Evolutionary conservation across 2,797 vertebrate species (phyloP).

Genomic region (Toxotes lorentzi): DNA sequence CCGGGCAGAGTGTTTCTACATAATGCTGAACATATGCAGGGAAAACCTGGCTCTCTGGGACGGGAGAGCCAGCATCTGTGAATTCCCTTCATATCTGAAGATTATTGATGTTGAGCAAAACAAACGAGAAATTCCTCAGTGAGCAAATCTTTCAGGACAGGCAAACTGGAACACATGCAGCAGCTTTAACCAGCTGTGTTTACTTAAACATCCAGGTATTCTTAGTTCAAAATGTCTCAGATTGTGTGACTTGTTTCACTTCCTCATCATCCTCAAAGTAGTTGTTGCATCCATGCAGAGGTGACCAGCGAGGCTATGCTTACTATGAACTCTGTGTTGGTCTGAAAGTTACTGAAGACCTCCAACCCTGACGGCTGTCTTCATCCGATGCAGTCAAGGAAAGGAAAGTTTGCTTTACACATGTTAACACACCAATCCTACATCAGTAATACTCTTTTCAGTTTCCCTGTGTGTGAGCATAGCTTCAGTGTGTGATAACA

Average conservation of each 20-base stretch:
- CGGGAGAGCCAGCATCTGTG: neutral
- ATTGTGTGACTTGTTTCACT: neutral
- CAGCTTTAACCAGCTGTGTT: constrained; percentile 4
- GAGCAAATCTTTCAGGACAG: constrained; percentile 14
- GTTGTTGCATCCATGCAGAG: constrained; percentile 67
- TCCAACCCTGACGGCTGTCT: constrained; percentile 61
- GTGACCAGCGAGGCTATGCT: constrained; percentile 60
- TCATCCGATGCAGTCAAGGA: constrained; percentile 75
- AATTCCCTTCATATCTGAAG: constrained; percentile 23
- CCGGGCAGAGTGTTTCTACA: neutral
- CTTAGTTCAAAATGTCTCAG: neutral
- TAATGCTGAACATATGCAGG: constrained; percentile 39
- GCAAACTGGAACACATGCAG: constrained; percentile 57
- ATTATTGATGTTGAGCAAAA: neutral
- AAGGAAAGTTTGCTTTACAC: constrained; percentile 70
- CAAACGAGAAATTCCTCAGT: neutral
- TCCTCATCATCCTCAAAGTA: constrained; percentile 23
- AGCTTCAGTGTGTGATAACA: neutral
- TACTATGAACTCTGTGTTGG: constrained; percentile 75
- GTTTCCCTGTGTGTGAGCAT: neutral
- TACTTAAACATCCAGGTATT: constrained; percentile 7
- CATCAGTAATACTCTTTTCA: neutral
- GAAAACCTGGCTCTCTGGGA: constrained; percentile 21
- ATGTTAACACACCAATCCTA: constrained; percentile 30
- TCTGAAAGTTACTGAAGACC: constrained; percentile 69